Evolutionary conservation across 2,113 vertebrate species (phyloP).

Genomic region (Sorex fumeus): DNA sequence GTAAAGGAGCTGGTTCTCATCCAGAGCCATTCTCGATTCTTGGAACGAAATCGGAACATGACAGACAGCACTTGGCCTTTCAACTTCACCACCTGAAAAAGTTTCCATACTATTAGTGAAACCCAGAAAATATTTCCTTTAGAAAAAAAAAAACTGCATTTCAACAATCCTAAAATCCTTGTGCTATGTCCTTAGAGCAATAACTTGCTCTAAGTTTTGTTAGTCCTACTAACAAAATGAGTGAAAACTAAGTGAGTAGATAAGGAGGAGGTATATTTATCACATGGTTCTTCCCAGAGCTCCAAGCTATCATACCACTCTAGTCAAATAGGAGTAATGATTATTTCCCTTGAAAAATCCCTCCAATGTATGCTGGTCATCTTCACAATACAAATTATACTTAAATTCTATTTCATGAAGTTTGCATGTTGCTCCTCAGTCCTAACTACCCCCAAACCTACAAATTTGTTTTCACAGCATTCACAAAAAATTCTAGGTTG

Average conservation of each 20-base stretch:
- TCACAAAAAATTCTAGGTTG: constrained; percentile 25
- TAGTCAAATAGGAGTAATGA: constrained; percentile 28
- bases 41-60: constrained; percentile 98
- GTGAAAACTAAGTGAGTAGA: constrained; percentile 42
- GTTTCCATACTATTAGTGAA: constrained; percentile 65
- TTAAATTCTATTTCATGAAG: not conserved
- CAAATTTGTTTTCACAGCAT: constrained; percentile 43
- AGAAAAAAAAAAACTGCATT: constrained; percentile 9
- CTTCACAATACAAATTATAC: not conserved
- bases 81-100: constrained; percentile 96
- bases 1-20: constrained; percentile 99
- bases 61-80: constrained; percentile 98
- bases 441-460: not conserved
- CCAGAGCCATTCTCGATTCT: constrained; percentile 96
- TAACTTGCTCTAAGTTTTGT: too few species aligned
- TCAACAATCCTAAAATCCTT: constrained; percentile 1
- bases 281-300: constrained; percentile 11
- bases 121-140: constrained; percentile 32
- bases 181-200: constrained; percentile 15
- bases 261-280: constrained; percentile 10
- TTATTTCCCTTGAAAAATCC: constrained; percentile 57
- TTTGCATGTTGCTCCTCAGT: constrained; percentile 9
- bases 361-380: constrained; percentile 35
- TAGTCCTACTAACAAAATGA: constrained; percentile 43
- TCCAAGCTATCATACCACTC: not conserved